These are phyloP conservation scores for Physocephala rufipes DNA, from an alignment of 2,888 invertebrate genomes.

Conservation along the genomic window DNA sequence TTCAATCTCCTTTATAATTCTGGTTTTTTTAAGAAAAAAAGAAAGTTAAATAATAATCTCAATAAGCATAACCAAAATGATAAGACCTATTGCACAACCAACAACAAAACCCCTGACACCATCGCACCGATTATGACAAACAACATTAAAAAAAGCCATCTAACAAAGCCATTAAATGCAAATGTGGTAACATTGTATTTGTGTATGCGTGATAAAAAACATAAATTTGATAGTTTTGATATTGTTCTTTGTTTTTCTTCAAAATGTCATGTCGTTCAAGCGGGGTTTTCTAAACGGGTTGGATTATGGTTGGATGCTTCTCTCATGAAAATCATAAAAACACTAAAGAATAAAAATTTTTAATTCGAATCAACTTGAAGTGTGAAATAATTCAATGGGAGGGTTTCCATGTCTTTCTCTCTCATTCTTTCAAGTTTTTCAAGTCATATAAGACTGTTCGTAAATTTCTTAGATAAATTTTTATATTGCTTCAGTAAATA, in stretches of 20 bases:
- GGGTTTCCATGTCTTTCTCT: too few species aligned
- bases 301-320: not conserved
- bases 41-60: not conserved
- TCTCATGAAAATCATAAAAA: too few species aligned
- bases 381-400: too few species aligned
- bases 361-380: too few species aligned
- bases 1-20: not conserved
- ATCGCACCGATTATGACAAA: not conserved
- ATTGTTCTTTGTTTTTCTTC: too few species aligned
- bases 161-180: conserved; percentile 41
- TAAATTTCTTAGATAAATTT: too few species aligned
- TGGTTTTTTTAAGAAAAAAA: not conserved
- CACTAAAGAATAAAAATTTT: too few species aligned
- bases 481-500: not conserved
- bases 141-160: not conserved
- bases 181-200: conserved; percentile 26
- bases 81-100: not conserved
- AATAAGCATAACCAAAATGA: not conserved
- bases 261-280: conserved; percentile 4
- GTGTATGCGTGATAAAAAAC: conserved; percentile 56
- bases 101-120: not conserved
- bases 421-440: too few species aligned
- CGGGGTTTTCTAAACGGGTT: not conserved
- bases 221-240: conserved; percentile 55
- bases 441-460: too few species aligned